phyloP scores from a whole-genome alignment of 2,888 invertebrate genomes.

The Anagyrus pseudococci region DNA sequence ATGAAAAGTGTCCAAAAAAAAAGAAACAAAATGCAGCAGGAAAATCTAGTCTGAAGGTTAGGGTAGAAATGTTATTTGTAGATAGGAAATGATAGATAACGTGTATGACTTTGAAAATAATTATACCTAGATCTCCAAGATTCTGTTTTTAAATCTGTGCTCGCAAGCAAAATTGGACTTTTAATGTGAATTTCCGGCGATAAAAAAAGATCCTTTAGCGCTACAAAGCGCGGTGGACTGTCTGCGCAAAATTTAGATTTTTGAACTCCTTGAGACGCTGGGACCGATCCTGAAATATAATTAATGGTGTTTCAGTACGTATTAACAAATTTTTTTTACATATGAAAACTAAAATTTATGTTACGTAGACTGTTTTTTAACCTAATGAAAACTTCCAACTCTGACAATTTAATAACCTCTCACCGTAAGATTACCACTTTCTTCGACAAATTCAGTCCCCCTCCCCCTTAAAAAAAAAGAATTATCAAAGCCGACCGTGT shows the following conservation, averaged over 20 bases:
- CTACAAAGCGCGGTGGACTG: constrained; percentile 50
- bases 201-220: constrained; percentile 53
- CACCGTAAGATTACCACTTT: too few relatives aligned
- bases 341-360: neutral
- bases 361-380: too few relatives aligned
- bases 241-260: constrained; percentile 34
- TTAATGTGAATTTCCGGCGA: constrained; percentile 43
- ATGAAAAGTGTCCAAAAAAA: too few relatives aligned
- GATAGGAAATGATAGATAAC: too few relatives aligned
- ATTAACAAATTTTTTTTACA: neutral
- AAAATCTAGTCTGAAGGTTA: too few relatives aligned
- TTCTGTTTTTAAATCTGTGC: constrained; percentile 35
- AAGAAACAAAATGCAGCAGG: too few relatives aligned
- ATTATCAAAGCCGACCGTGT: too few relatives aligned
- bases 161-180: constrained; percentile 34
- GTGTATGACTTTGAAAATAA: neutral
- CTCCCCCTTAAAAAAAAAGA: too few relatives aligned
- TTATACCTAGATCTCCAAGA: constrained; percentile 37
- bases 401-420: too few relatives aligned
- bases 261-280: constrained; percentile 7
- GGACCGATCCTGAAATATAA: constrained; percentile 14
- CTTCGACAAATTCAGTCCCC: too few relatives aligned
- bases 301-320: neutral
- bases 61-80: too few relatives aligned
- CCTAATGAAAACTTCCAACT: too few relatives aligned